Conservation (phyloP, 2,113 vertebrate genomes). For the Formicarius rufipectus region DNA sequence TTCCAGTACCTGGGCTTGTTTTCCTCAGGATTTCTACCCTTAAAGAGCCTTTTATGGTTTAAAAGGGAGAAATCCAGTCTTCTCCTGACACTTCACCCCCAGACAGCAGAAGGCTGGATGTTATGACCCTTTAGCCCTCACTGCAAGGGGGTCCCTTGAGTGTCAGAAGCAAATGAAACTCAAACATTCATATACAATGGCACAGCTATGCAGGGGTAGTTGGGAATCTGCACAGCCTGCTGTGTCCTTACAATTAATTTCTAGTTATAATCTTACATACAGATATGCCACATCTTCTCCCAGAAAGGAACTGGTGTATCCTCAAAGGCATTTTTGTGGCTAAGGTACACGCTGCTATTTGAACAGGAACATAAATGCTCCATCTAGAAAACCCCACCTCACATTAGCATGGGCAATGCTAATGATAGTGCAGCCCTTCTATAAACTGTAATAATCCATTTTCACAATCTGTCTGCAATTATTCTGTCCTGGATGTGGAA, state of each 20-base stretch:
- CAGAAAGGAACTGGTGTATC: not conserved
- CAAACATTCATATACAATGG: not conserved
- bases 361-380: not conserved
- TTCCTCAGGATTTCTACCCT: not conserved
- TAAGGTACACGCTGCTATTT: not conserved
- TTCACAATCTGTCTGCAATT: not conserved
- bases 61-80: not conserved
- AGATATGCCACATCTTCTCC: not conserved
- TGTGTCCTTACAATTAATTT: not conserved
- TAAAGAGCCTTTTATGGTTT: slow-evolving; percentile 40
- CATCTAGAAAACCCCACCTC: not conserved
- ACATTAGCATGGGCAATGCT: not conserved
- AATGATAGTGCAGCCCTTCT: not conserved
- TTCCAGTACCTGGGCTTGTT: not conserved
- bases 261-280: not conserved
- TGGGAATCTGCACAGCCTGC: not conserved
- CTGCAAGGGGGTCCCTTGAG: not conserved
- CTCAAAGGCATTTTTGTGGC: not conserved
- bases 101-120: not conserved
- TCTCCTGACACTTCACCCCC: not conserved
- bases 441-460: not conserved
- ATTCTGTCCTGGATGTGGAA: not conserved
- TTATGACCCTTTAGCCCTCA: not conserved
- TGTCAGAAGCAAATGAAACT: not conserved
- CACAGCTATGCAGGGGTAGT: not conserved